phyloP scores from a whole-genome alignment of 2,113 vertebrate genomes.

The Tachysurus fulvidraco region DNA sequence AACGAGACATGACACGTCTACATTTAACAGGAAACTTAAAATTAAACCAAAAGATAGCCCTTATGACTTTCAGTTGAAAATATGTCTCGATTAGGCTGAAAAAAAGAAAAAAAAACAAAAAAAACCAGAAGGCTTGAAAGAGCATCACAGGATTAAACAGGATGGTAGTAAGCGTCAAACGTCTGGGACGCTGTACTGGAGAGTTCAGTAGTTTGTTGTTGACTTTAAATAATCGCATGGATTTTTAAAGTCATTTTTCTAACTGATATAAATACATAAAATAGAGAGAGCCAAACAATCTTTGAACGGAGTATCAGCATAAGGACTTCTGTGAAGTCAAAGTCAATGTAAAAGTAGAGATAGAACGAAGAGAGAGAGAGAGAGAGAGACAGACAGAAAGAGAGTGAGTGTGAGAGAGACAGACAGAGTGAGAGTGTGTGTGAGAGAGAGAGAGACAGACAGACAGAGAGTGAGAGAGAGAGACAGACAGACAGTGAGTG shows the following conservation, averaged over 20 bases:
- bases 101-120: background rate
- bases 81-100: background rate
- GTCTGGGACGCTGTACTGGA: conserved; percentile 3
- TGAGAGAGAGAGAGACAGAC: background rate
- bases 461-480: background rate
- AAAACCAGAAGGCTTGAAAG: background rate
- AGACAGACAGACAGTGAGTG: background rate
- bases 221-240: conserved; percentile 21
- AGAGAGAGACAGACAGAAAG: background rate
- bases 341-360: background rate
- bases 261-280: conserved; percentile 43
- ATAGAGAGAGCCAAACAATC: conserved; percentile 33
- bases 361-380: no score
- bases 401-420: background rate
- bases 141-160: background rate
- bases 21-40: conserved; percentile 13
- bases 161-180: conserved; percentile 32
- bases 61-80: conserved; percentile 37
- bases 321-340: conserved; percentile 24
- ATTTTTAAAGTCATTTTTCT: conserved; percentile 33
- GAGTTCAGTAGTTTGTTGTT: conserved; percentile 37
- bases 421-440: background rate
- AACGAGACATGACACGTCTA: conserved; percentile 13
- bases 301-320: background rate
- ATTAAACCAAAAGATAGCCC: conserved; percentile 36